Conservation (phyloP, 2,113 vertebrate genomes). For the Syngnathoides biaculeatus region DNA sequence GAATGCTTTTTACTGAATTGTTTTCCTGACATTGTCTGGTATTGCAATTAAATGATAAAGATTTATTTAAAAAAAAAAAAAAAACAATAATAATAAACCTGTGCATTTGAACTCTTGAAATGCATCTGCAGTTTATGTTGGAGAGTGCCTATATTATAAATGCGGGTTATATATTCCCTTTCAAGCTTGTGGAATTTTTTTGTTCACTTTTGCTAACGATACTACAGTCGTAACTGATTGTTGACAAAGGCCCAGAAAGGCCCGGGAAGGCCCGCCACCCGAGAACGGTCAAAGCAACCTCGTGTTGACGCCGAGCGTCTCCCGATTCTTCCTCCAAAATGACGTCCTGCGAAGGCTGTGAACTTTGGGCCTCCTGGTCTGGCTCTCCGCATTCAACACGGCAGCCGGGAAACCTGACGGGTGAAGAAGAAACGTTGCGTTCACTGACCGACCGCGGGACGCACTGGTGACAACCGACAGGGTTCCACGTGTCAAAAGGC, state of each 20-base stretch:
- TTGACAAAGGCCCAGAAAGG: too few species aligned
- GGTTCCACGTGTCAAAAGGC: neutral
- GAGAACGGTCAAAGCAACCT: conserved; percentile 23
- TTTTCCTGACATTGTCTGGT: too few species aligned
- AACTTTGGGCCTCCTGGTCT: conserved; percentile 62
- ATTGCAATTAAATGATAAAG: too few species aligned
- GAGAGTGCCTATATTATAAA: neutral
- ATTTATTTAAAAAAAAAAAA: too few species aligned
- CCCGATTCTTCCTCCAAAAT: conserved; percentile 67
- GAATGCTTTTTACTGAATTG: too few species aligned
- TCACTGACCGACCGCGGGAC: neutral
- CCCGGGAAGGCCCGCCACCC: neutral
- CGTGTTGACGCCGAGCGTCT: conserved; percentile 28
- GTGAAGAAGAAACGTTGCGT: conserved; percentile 1
- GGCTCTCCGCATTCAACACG: conserved; percentile 80
- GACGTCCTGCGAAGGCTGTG: conserved; percentile 67
- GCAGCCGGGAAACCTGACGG: conserved; percentile 72
- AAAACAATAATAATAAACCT: too few species aligned
- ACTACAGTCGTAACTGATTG: neutral
- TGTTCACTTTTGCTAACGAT: neutral
- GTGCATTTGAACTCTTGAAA: too few species aligned
- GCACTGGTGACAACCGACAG: neutral
- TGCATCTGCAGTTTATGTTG: neutral
- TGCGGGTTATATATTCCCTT: too few species aligned
- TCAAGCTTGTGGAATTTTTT: neutral